Base-by-base conservation (phyloP, 2,888 invertebrate species). In the Cataglyphis rosenhaueri region DNA sequence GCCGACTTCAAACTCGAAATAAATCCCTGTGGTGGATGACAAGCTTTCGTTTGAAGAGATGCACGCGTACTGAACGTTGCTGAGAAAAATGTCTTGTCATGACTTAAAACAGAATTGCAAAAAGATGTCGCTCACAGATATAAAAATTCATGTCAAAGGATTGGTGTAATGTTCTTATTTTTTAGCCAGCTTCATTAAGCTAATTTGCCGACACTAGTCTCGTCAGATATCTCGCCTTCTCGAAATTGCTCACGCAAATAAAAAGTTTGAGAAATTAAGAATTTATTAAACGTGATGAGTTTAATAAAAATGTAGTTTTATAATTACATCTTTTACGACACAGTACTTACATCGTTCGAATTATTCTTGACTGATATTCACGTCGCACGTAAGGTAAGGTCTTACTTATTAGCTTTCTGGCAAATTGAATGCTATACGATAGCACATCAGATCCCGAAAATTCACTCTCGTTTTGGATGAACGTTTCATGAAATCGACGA, bases 21-120 rank as follows among this genome's bases (percentile, higher is more conserved):
- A 87, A 81, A 84, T 84, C 57, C 64, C 78, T 57, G 57, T 61
- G 52, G 35, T n/a, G 52, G 48, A 38, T n/a, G 10, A 15, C 52
- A 73, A 61, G 48, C 35, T 66, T 73, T 62, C 41, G 66, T 82
- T 71, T 12, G 38, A 74, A 81, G 70, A 81, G 81, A 83, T 68
- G 73, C 64, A 41, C 18, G 15, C n/a, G 25, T n/a, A n/a, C 38
- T 48, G 15, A 64, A 35, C 44, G 52, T 59, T 12, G 48, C 48
- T 44, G 75, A 44, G 75, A 81, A 55, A 88, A 81, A 55, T 59
- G 83, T 74, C 81, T 81, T 64, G 82, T 84, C 84, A 70, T 25
- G 70, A 9, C 44, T 65, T 32, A 79, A 73, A 65, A 74, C 61
- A 35, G 48, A 32, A 64, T 35, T 35, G 32, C 29, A 55, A 41